Evolutionary conservation across 2,113 vertebrate species (phyloP), one percentile per base, ranked within the genome.

Genomic region (Chascanopsetta lugubris): DNA sequence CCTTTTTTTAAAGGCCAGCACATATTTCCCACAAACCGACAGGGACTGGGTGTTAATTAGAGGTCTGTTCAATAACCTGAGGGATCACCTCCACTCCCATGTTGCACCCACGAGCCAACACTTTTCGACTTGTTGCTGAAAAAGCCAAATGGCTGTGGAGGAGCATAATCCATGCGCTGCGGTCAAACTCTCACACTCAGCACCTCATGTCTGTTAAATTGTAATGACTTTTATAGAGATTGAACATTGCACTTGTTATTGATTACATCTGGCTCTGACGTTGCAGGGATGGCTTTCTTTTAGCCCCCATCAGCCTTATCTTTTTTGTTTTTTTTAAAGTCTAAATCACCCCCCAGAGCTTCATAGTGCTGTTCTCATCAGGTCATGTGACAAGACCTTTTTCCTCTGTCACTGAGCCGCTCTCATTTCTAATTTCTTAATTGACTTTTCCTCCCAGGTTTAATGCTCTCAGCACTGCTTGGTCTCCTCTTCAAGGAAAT

Each of bases 181-280:
- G 58, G 59, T 56, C 5, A 9, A 60, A 73, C 67, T 25, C 30
- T 62, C 59, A 51, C 48, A 71, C 68, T 85, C 87, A 86, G 87
- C 69, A 68, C 63, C 79, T 69, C n/a, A 18, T 17, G 59, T 38
- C 69, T 66, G 69, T 84, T 84, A 71, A 87, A 82, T 62, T 80
- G 73, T 80, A 87, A 85, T 79, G 69, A 74, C 54, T 69, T 83
- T 77, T 75, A 75, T 47, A 65, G 72, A 69, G 83, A 82, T 72
- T 67, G 63, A 58, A 50, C 69, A 43, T 77, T 80, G 66, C 54
- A 61, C 72, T 82, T 61, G 53, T 66, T 65, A 83, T 82, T 76
- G 72, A 86, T 72, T 77, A 18, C 57, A 29, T 61, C 64, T 74
- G 47, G 62, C 48, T 32, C 61, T 61, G 60, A 75, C 47, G 32